Base-by-base conservation (phyloP, 2,888 invertebrate species). In the Leptinotarsa juncta region DNA sequence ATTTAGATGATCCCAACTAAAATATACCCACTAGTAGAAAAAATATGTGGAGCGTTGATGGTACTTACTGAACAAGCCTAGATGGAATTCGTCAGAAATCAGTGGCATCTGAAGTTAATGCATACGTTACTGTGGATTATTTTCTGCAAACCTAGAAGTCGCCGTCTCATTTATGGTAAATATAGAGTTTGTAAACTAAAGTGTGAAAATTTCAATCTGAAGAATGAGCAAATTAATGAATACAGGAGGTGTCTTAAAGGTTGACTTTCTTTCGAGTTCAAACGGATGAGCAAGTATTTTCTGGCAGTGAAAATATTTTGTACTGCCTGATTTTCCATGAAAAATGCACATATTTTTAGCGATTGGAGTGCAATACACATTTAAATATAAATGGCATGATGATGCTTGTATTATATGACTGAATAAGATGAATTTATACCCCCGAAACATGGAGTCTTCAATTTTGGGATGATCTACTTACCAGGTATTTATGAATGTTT, bases 401-500 rank as follows among this genome's bases (percentile, higher is more conserved):
- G n/a, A 20, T 66, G 57, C 49, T 12, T 57, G 57, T 23, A 14
- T 57, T 57, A 48, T 50, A 60, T 62, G 53, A 62, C 26, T 50
- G 66, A 66, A 10, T 53, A 67, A 15, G 57, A 57, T 57, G 57
- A 20, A 23, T 57, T 57, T 62, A 67, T 57, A n/a, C 10, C 42
- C 32, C n/a, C 32, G 18, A 42, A 42, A 62, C 42, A 62, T 62
- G 26, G 62, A 62, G 70, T 67, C 67, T 48, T 67, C 42, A 32
- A 72, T 66, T n/a, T 23, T 49, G 66, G 73, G 67, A 67, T 48
- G 49, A 62, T 20, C 32, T 62, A 26, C 4, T 42, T 23, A 62
- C 16, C 72, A 75, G 75, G 75, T 75, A 75, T 72, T 75, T 75
- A 75, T 75, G 72, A 75, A 65, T 72, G 75, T 75, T 67, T 70